Percentiles rank a stretch among this genome's conserved stretches.
Evolutionary conservation across 2,888 invertebrate species (phyloP).

Genomic region (Iselma pallidipennis): DNA sequence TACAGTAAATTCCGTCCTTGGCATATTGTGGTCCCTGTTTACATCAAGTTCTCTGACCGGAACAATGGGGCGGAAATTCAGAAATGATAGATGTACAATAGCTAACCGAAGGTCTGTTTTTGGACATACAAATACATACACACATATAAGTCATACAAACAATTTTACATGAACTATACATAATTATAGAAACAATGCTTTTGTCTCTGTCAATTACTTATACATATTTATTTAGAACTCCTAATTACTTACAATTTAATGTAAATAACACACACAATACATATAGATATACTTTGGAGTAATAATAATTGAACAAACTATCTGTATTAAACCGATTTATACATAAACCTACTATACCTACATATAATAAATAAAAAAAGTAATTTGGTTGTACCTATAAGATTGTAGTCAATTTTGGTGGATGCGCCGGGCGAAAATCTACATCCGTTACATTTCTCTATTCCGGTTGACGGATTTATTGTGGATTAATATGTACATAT

Average conservation of each 20-base stretch:
- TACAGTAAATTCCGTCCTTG: conserved; percentile 19
- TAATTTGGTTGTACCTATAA: no score
- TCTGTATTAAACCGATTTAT: no score
- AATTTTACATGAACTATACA: background rate
- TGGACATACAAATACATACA: conserved; percentile 11
- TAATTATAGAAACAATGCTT: background rate
- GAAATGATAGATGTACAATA: conserved; percentile 29
- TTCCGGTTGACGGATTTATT: background rate
- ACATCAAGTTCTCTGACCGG: conserved; percentile 29
- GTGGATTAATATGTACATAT: background rate
- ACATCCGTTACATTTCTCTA: background rate
- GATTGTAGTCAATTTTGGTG: background rate
- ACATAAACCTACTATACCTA: no score
- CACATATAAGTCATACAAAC: background rate
- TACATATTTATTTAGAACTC: background rate
- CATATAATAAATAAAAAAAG: no score
- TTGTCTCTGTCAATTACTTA: background rate
- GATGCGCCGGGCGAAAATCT: background rate
- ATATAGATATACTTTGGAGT: background rate
- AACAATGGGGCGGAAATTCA: conserved; percentile 29
- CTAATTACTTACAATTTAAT: background rate
- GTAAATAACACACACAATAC: background rate
- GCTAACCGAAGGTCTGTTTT: conserved; percentile 15
- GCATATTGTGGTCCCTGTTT: conserved; percentile 26
- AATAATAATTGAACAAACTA: no score